Percentiles rank a stretch among this genome's conserved stretches.
phyloP scores from a whole-genome alignment of 2,888 invertebrate genomes.

The Cataglyphis rosenhaueri region DNA sequence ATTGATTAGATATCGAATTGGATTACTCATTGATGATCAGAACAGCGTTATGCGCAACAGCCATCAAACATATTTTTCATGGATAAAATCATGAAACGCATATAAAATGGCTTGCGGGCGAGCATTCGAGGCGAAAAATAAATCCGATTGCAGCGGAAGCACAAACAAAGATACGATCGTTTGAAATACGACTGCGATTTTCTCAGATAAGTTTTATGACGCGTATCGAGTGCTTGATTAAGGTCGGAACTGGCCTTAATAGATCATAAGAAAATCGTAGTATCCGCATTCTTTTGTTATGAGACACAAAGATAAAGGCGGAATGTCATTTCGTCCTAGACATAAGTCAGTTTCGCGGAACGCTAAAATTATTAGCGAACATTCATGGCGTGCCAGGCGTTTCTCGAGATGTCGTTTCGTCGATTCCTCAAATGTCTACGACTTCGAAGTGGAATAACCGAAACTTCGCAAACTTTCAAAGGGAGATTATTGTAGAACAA shows the following conservation, averaged over 20 bases:
- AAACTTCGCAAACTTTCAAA: constrained; percentile 32
- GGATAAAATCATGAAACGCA: constrained; percentile 7
- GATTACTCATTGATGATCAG: background rate
- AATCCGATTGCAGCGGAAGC: constrained; percentile 17
- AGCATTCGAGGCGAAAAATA: constrained; percentile 19
- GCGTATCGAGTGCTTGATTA: constrained; percentile 53
- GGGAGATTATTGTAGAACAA: background rate
- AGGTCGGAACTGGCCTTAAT: constrained; percentile 67
- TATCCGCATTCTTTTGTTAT: constrained; percentile 53
- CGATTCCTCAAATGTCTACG: constrained; percentile 53
- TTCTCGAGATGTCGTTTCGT: constrained; percentile 28
- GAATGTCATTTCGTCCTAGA: constrained; percentile 49
- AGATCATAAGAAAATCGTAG: constrained; percentile 59
- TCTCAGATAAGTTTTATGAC: constrained; percentile 65
- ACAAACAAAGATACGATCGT: constrained; percentile 60
- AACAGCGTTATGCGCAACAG: background rate
- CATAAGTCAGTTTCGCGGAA: constrained; percentile 60
- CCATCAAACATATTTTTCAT: constrained; percentile 14
- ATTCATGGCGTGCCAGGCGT: constrained; percentile 9
- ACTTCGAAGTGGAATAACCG: constrained; percentile 49
- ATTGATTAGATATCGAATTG: constrained; percentile 10
- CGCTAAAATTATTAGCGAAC: constrained; percentile 33
- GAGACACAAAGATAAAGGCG: constrained; percentile 56
- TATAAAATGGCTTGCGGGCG: background rate
- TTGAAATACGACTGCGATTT: constrained; percentile 28